Evolutionary conservation across 1,140 invertebrate species (phyloP).

Genomic region (Acromyrmex echinatior): DNA sequence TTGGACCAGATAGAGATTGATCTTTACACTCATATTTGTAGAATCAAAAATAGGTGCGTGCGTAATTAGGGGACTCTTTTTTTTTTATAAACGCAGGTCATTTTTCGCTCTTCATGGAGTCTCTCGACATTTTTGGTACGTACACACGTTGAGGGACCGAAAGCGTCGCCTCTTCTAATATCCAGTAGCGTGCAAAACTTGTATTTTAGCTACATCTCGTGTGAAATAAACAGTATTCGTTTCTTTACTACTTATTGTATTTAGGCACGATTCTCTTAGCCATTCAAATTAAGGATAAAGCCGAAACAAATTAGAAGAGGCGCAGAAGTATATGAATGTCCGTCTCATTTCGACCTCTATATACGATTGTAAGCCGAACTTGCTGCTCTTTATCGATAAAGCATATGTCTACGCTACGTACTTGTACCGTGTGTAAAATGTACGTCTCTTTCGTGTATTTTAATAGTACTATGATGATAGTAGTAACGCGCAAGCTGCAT

Average conservation of each 20-base stretch:
- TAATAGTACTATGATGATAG: slow-evolving; percentile 70
- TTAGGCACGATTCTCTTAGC: neutral
- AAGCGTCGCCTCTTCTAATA: slow-evolving; percentile 15
- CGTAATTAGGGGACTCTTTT: slow-evolving; percentile 37
- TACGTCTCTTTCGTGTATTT: slow-evolving; percentile 71
- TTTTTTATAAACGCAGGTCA: slow-evolving; percentile 30
- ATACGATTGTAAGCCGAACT: slow-evolving; percentile 58
- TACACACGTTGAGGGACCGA: slow-evolving; percentile 11
- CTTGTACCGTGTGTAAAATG: slow-evolving; percentile 66
- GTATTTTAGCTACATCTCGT: slow-evolving; percentile 24
- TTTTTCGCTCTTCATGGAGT: slow-evolving; percentile 28
- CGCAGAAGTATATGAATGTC: slow-evolving; percentile 36
- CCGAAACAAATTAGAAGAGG: slow-evolving; percentile 10
- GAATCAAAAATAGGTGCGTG: neutral
- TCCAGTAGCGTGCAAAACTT: slow-evolving; percentile 32
- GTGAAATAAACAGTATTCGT: slow-evolving; percentile 31
- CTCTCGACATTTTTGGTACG: slow-evolving; percentile 11
- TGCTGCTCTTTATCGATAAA: slow-evolving; percentile 48
- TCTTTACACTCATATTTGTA: slow-evolving; percentile 51
- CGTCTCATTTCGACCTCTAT: slow-evolving; percentile 59
- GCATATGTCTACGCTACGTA: slow-evolving; percentile 63
- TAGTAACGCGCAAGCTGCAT: slow-evolving; percentile 58
- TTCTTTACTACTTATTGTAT: slow-evolving; percentile 41
- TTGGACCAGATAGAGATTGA: slow-evolving; percentile 30
- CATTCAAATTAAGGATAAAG: neutral